Percentiles rank a stretch among this genome's conserved stretches.
Evolutionary conservation across 30 jellyfish, hydroid and myxozoan species (phyloP).

Genomic region (Haliclystus octoradiatus): DNA sequence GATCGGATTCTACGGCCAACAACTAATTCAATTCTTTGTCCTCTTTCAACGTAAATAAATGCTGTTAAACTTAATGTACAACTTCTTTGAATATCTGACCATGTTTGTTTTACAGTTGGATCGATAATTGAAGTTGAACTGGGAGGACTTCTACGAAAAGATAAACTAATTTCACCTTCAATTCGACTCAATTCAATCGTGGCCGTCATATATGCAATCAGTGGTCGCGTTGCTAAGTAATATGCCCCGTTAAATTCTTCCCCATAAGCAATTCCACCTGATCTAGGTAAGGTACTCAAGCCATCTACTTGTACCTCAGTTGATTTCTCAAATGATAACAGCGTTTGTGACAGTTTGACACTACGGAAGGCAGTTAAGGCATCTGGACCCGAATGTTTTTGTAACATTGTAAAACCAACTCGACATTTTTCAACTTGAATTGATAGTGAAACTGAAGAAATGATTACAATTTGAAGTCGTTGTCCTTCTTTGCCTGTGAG

Average conservation of each 20-base stretch:
- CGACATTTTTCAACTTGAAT: too few relatives aligned
- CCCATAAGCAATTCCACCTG: background rate
- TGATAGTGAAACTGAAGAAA: background rate
- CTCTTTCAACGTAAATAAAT: background rate
- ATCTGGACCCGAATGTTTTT: background rate
- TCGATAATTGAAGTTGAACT: background rate
- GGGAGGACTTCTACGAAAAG: background rate
- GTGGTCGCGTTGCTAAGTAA: background rate
- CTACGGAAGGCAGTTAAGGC: background rate
- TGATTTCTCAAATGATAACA: background rate
- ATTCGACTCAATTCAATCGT: background rate
- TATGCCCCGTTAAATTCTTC: background rate
- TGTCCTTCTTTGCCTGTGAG: background rate
- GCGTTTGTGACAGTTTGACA: background rate
- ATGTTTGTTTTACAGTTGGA: background rate
- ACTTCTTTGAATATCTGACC: background rate
- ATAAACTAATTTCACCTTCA: background rate
- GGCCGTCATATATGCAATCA: background rate
- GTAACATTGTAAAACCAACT: background rate
- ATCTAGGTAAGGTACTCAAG: background rate
- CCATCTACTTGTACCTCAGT: background rate
- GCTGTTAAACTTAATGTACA: background rate
- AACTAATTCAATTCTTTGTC: background rate
- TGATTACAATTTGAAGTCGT: background rate
- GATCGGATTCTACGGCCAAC: background rate